Evolutionary conservation across 2,797 vertebrate species (phyloP), one percentile per base, ranked within the genome.

Genomic region (Enteromius unitaeniatus): DNA sequence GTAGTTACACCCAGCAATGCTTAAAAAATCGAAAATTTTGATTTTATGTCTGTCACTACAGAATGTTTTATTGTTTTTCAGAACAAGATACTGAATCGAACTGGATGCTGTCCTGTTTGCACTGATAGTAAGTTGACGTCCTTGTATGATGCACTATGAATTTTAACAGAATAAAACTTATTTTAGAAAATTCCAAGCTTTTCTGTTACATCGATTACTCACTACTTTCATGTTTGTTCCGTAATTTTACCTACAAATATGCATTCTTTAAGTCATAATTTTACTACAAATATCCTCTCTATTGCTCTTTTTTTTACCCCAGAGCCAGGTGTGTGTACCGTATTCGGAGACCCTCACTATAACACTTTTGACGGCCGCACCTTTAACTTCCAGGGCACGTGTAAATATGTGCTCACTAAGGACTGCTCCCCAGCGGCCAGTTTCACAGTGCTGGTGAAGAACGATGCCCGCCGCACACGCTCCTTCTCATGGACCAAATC

Each of bases 341-440:
- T 99, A 2, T 99, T 99, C 90, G 98, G 98, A 83, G 98, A 99
- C 87, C 98, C 98, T 60, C 98, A 99, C 95, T 99, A 99, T 97
- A 99, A 99, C 96, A 99, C 98, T 74, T 99, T 98, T 88, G 98
- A 99, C 45, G 97, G 98, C 85, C 95, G 97, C 91, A 99, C 98
- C 86, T 99, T 99, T 94, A 99, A 99, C 96, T 99, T 99, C 91
- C 98, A 99, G 95, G 98, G 98, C 87, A 99, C 98, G 0, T 99
- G 98, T 94, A 97, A 99, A 92, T 99, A 99, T 60, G 94, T 99
- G 73, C 94, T 99, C 93, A 97, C 97, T 0, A 96, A 96, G 79
- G 97, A 99, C 89, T 99, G 98, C 90, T 95, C 96, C 84, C 93
- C 95, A 82, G 94, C 94, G 79, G 94, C 93, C 92, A 94, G 96